Conservation (phyloP, 2,888 invertebrate genomes). For the Toxonevra muliebris region DNA sequence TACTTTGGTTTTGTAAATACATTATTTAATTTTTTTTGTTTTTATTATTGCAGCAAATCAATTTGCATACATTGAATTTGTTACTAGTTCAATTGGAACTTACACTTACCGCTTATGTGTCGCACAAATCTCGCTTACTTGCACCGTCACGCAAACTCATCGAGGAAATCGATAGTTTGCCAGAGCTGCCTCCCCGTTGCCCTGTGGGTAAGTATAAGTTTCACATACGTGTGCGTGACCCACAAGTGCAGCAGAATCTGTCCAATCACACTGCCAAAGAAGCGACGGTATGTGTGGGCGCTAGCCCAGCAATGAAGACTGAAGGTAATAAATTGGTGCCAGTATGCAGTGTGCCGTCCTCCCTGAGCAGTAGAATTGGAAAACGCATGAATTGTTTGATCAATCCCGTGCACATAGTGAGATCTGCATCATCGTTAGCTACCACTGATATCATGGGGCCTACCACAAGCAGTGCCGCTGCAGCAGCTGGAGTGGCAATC, state of each 20-base stretch:
- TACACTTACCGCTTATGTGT: conserved; percentile 81
- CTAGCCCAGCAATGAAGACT: conserved; percentile 66
- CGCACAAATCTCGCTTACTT: conserved; percentile 80
- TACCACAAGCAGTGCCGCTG: not conserved
- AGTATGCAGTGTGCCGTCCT: conserved; percentile 41
- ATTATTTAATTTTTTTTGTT: not conserved
- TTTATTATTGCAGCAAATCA: conserved; percentile 68
- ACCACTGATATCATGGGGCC: not conserved
- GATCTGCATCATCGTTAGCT: not conserved
- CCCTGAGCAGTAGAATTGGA: conserved; percentile 46
- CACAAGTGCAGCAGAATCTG: conserved; percentile 59
- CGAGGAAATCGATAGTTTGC: conserved; percentile 72
- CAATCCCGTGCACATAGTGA: conserved; percentile 51
- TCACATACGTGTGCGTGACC: conserved; percentile 67
- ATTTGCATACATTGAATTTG: conserved; percentile 73
- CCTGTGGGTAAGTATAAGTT: conserved; percentile 74
- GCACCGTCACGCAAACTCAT: conserved; percentile 77
- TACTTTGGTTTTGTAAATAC: too few species aligned
- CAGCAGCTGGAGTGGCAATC: conserved; percentile 26
- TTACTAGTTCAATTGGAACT: conserved; percentile 74
- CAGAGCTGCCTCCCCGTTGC: conserved; percentile 71
- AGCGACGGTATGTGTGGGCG: conserved; percentile 61
- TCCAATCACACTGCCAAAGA: conserved; percentile 45
- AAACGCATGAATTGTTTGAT: conserved; percentile 54
- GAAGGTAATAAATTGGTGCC: conserved; percentile 63